Percentiles rank a stretch among this genome's conserved stretches.
These are phyloP conservation scores for Deroplatys truncata DNA, from an alignment of 2,888 invertebrate genomes.

Conservation along the genomic window DNA sequence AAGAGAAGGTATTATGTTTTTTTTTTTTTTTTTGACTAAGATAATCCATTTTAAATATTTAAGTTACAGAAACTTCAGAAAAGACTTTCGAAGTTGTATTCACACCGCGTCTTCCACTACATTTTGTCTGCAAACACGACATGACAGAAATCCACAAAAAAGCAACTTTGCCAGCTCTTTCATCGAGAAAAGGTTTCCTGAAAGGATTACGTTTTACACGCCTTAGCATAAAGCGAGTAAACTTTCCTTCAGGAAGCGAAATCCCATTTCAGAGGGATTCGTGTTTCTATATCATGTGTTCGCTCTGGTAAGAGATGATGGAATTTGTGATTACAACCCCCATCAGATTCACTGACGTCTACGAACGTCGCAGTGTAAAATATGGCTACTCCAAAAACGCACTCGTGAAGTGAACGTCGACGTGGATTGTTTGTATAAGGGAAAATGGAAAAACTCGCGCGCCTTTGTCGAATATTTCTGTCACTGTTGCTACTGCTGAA, in stretches of 20 bases:
- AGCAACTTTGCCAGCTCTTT: neutral
- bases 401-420: neutral
- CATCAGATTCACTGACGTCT: neutral
- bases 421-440: neutral
- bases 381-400: neutral
- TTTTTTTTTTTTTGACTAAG: too few relatives aligned
- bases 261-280: neutral
- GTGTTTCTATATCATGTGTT: neutral
- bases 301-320: neutral
- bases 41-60: neutral
- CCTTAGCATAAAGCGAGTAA: neutral
- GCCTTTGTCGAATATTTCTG: neutral
- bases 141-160: neutral
- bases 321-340: neutral
- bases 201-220: neutral
- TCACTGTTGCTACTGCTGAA: too few relatives aligned
- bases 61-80: neutral
- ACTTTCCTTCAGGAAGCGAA: neutral
- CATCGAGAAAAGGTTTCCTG: neutral
- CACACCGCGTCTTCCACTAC: neutral
- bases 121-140: neutral
- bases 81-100: neutral
- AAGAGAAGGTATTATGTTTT: too few relatives aligned
- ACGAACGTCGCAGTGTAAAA: neutral
- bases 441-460: slow-evolving; percentile 18